Evolutionary conservation across 2,888 invertebrate genomes (phyloP).

Genomic region (Caenorhabditis uteleia): DNA sequence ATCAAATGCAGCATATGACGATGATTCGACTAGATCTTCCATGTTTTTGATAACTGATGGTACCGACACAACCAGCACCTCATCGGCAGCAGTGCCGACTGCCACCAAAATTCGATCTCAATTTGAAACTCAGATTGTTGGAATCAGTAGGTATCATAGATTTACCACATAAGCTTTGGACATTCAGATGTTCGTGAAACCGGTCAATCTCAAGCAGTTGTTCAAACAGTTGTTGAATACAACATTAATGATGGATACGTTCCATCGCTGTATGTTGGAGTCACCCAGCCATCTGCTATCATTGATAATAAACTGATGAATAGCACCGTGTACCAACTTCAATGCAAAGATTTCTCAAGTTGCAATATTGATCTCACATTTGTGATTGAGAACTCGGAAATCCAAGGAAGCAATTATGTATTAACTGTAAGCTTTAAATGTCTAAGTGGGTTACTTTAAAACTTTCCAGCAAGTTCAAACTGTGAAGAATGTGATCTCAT

Average conservation of each 20-base stretch:
- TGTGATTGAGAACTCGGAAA: constrained; percentile 33
- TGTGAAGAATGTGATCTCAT: constrained; percentile 14
- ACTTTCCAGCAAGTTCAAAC: constrained; percentile 17
- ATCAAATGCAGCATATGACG: constrained; percentile 13
- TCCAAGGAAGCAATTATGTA: constrained; percentile 13
- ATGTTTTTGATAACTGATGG: constrained; percentile 25
- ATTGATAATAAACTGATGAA: constrained; percentile 6
- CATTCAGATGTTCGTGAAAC: constrained; percentile 21
- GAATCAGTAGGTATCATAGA: constrained; percentile 11
- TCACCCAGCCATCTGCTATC: constrained; percentile 8
- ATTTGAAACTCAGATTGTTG: constrained; percentile 24
- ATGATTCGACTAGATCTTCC: constrained; percentile 11
- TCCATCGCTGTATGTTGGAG: constrained; percentile 25
- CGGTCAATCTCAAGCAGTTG: background rate
- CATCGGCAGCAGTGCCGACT: background rate
- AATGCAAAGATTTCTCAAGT: constrained; percentile 25
- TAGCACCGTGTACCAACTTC: constrained; percentile 11
- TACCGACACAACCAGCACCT: too few relatives aligned
- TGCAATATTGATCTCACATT: constrained; percentile 28
- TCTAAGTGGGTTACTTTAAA: too few relatives aligned
- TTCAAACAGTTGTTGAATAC: constrained; percentile 19
- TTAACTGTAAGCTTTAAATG: constrained; percentile 13
- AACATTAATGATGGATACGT: constrained; percentile 11
- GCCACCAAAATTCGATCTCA: constrained; percentile 9
- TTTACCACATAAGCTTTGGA: background rate